phyloP scores from a whole-genome alignment of 2,113 vertebrate genomes.

The Myotis brandtii region DNA sequence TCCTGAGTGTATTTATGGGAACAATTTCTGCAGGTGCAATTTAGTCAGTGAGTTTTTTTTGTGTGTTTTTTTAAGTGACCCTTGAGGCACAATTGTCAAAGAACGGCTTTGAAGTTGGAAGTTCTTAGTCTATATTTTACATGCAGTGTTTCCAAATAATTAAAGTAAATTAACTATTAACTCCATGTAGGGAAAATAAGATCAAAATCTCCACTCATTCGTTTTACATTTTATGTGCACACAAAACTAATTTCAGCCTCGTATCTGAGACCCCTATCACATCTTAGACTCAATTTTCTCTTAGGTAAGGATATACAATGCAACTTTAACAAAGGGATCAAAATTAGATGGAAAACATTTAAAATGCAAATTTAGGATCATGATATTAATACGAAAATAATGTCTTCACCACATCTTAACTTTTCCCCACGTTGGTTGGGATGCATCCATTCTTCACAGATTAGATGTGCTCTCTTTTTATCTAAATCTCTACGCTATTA shows the following conservation, averaged over 20 bases:
- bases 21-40: conserved; percentile 58
- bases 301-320: conserved; percentile 53
- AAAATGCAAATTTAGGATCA: conserved; percentile 71
- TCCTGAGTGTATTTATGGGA: conserved; percentile 11
- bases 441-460: conserved; percentile 58
- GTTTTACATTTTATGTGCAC: conserved; percentile 37
- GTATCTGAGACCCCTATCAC: conserved; percentile 39
- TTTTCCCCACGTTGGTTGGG: background rate
- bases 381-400: conserved; percentile 60
- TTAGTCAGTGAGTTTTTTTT: background rate
- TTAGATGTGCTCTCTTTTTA: conserved; percentile 59
- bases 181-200: conserved; percentile 60
- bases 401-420: background rate
- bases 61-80: background rate
- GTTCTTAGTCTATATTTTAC: conserved; percentile 55
- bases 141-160: conserved; percentile 72
- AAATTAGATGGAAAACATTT: conserved; percentile 71
- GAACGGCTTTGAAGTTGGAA: conserved; percentile 62
- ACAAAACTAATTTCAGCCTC: conserved; percentile 67
- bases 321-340: conserved; percentile 51
- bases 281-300: conserved; percentile 64
- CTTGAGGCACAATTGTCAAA: conserved; percentile 10
- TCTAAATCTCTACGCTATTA: conserved; percentile 35
- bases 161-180: conserved; percentile 70
- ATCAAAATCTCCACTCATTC: conserved; percentile 70